Percentiles rank a stretch among this genome's conserved stretches.
Conservation (phyloP, 2,888 invertebrate species). For the Dicranocentrus wangi region DNA sequence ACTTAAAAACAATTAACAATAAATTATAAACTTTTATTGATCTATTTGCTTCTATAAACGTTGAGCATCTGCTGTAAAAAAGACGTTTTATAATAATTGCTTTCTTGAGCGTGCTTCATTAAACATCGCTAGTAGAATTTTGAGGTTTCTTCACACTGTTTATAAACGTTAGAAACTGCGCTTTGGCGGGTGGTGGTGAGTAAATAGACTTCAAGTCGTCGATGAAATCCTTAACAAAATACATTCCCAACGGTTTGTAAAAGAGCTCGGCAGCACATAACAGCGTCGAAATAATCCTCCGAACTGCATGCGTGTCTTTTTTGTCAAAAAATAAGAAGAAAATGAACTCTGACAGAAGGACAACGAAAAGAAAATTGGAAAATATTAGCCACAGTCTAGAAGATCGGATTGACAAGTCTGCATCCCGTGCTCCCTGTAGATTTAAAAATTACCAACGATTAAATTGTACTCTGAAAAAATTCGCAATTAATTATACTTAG, state of each 20-base stretch:
- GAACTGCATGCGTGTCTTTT: constrained; percentile 37
- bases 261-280: constrained; percentile 57
- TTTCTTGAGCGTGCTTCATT: not conserved
- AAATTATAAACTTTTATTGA: too few relatives aligned
- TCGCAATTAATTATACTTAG: too few relatives aligned
- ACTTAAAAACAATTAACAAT: too few relatives aligned
- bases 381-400: constrained; percentile 57
- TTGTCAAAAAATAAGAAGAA: constrained; percentile 64
- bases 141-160: constrained; percentile 47
- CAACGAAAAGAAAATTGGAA: constrained; percentile 54
- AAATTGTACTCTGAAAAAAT: not conserved
- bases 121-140: constrained; percentile 12
- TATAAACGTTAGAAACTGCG: constrained; percentile 51
- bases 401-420: constrained; percentile 32
- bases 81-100: not conserved
- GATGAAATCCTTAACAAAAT: constrained; percentile 60
- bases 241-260: constrained; percentile 62
- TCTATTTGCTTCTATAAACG: not conserved
- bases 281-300: constrained; percentile 44
- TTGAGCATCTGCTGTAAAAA: constrained; percentile 11
- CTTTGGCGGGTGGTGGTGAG: constrained; percentile 51
- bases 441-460: not conserved
- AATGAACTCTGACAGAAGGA: constrained; percentile 61
- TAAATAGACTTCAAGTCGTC: constrained; percentile 62
- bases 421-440: constrained; percentile 50